Evolutionary conservation across 2,797 vertebrate genomes (phyloP).

Genomic region (Hoplostethus mediterraneus): DNA sequence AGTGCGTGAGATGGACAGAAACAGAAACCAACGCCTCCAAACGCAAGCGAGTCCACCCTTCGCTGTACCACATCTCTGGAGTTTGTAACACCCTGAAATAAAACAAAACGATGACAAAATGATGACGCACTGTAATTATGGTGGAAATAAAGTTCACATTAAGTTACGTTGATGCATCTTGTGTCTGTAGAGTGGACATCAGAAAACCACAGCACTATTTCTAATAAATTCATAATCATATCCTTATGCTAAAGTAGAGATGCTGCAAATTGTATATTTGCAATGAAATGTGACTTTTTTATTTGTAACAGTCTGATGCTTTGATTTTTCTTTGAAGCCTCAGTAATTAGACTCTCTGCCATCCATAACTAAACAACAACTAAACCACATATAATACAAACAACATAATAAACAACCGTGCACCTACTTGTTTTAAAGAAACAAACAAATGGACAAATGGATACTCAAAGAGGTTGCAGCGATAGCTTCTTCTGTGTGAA

Average conservation of each 20-base stretch:
- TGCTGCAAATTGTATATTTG: too few relatives aligned
- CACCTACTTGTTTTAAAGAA: too few relatives aligned
- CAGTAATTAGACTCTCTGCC: too few relatives aligned
- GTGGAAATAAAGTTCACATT: conserved; percentile 49
- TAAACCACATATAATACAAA: too few relatives aligned
- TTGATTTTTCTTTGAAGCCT: too few relatives aligned
- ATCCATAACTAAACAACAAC: too few relatives aligned
- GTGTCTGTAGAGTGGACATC: neutral
- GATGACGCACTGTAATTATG: conserved; percentile 17
- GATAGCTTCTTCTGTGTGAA: neutral
- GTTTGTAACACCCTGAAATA: conserved; percentile 44
- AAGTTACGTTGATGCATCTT: conserved; percentile 19
- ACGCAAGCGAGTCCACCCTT: conserved; percentile 53
- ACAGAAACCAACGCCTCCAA: conserved; percentile 70
- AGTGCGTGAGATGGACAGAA: conserved; percentile 65
- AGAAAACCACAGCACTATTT: neutral
- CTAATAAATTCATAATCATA: too few relatives aligned
- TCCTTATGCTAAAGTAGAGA: too few relatives aligned
- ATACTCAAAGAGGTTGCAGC: neutral
- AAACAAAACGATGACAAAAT: conserved; percentile 20
- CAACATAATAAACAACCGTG: too few relatives aligned
- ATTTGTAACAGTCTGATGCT: too few relatives aligned
- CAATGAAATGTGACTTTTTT: too few relatives aligned
- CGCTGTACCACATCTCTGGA: conserved; percentile 43
- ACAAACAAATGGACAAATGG: neutral